phyloP scores from a whole-genome alignment of 2,113 vertebrate genomes.

The Phyllostomus discolor region DNA sequence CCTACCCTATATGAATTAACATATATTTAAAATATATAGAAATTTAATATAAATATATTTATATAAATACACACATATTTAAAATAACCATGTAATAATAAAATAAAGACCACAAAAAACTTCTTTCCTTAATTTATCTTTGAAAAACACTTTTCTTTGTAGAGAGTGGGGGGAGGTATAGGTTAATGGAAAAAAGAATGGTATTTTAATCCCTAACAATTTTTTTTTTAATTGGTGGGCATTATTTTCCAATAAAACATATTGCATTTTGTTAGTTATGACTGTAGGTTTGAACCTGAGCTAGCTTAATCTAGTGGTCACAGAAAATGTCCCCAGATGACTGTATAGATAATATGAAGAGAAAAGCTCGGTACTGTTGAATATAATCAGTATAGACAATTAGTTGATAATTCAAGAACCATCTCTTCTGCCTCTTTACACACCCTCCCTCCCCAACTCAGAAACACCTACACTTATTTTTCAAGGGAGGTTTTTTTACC shows the following conservation, averaged over 20 bases:
- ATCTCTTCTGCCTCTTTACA: not conserved
- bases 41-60: not conserved
- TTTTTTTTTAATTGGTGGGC: slow-evolving; percentile 12
- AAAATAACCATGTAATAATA: not conserved
- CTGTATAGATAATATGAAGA: not conserved
- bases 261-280: not conserved
- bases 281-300: slow-evolving; percentile 13
- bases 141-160: not conserved
- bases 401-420: not conserved
- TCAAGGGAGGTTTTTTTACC: not conserved
- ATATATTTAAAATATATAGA: not conserved
- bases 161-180: not conserved
- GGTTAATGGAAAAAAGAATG: slow-evolving; percentile 27
- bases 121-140: not conserved
- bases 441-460: not conserved
- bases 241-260: not conserved
- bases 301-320: not conserved
- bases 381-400: not conserved
- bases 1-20: not conserved
- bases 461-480: not conserved
- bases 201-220: not conserved
- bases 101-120: not conserved
- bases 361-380: not conserved
- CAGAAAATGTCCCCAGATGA: not conserved
- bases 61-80: not conserved